phyloP scores from a whole-genome alignment of 1,140 invertebrate genomes.

The Atta cephalotes region DNA sequence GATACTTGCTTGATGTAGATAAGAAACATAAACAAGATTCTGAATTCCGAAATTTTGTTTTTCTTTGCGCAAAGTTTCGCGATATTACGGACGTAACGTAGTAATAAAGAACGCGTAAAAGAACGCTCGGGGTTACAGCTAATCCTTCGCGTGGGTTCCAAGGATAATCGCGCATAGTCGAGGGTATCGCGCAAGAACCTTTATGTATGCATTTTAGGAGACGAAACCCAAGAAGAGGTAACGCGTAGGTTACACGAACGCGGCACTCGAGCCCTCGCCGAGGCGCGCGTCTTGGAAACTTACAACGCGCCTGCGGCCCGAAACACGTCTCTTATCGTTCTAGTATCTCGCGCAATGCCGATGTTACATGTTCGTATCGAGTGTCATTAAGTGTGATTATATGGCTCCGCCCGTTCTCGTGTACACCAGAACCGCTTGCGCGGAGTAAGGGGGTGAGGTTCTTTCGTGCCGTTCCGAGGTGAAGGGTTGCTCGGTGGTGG shows the following conservation, averaged over 20 bases:
- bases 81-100: neutral
- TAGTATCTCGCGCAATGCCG: constrained; percentile 77
- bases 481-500: constrained; percentile 73
- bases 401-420: constrained; percentile 80
- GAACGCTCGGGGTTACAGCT: constrained; percentile 6
- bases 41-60: neutral
- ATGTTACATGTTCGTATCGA: constrained; percentile 81
- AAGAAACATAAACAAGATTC: neutral
- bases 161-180: constrained; percentile 23
- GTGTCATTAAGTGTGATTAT: constrained; percentile 83
- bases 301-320: constrained; percentile 67
- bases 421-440: constrained; percentile 59
- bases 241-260: constrained; percentile 65
- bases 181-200: constrained; percentile 25
- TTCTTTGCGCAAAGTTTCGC: neutral
- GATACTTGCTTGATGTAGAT: neutral
- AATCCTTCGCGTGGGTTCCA: constrained; percentile 30
- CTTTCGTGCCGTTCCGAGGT: constrained; percentile 69
- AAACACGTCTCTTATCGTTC: constrained; percentile 78
- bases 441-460: constrained; percentile 39
- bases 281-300: constrained; percentile 66
- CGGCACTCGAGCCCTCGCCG: constrained; percentile 28
- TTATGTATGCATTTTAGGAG: constrained; percentile 54
- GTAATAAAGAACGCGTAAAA: neutral
- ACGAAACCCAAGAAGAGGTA: constrained; percentile 54